Evolutionary conservation across 92 coral and sea anemone species (phyloP).

Genomic region (Zoanthus solanderi): DNA sequence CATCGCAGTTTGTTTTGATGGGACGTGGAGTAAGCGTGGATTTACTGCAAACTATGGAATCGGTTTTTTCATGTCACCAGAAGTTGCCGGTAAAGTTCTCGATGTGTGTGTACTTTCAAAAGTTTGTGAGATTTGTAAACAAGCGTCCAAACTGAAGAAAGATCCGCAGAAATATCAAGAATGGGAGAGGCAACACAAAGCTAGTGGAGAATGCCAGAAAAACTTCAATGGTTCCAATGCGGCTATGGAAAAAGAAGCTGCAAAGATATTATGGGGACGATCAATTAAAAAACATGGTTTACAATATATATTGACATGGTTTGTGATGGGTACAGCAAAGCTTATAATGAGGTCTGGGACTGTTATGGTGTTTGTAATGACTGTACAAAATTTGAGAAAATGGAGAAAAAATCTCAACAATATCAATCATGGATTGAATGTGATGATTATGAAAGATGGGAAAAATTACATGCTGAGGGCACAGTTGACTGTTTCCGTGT

Average conservation of each 20-base stretch:
- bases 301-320: conserved; percentile 1
- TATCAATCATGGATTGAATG: conserved; percentile 5
- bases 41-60: conserved; percentile 61
- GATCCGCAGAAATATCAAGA: conserved; percentile 7
- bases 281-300: neutral
- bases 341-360: neutral
- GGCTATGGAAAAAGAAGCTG: neutral
- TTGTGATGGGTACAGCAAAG: conserved; percentile 8
- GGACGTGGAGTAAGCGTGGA: conserved; percentile 9
- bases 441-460: conserved; percentile 7
- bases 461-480: conserved; percentile 3
- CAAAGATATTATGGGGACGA: neutral
- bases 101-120: conserved; percentile 57
- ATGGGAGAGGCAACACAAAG: conserved; percentile 1
- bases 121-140: conserved; percentile 48
- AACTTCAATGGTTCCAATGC: neutral
- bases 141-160: conserved; percentile 32
- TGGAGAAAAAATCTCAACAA: conserved; percentile 1
- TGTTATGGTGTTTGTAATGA: neutral
- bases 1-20: conserved; percentile 56
- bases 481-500: neutral
- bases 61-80: conserved; percentile 66
- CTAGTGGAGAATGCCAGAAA: conserved; percentile 10
- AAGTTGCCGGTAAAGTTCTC: conserved; percentile 57
- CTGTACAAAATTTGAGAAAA: neutral